Evolutionary conservation across 2,888 invertebrate species (phyloP).

Genomic region (Serrognathus titanus): DNA sequence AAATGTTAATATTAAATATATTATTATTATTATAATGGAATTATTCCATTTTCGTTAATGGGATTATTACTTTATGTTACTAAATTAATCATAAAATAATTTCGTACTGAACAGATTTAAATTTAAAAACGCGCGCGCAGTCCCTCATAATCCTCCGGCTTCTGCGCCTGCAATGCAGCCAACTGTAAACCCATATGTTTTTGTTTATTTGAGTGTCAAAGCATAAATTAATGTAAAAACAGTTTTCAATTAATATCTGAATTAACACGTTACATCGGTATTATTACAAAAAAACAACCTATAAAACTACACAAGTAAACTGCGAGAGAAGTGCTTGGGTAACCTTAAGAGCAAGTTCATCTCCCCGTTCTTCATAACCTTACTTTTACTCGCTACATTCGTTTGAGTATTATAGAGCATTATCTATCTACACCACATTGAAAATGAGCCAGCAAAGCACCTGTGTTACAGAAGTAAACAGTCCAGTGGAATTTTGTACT

Average conservation of each 20-base stretch:
- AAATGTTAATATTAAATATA: too few species aligned
- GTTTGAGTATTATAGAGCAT: neutral
- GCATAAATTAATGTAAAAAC: neutral
- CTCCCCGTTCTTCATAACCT: neutral
- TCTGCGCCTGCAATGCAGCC: conserved; percentile 7
- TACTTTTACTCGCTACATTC: neutral
- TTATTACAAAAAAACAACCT: too few species aligned
- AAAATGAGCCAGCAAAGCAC: neutral
- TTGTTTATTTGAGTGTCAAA: conserved; percentile 19
- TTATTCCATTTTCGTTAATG: too few species aligned
- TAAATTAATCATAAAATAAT: too few species aligned
- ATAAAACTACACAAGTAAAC: too few species aligned
- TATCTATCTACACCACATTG: too few species aligned
- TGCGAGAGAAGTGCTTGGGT: too few species aligned
- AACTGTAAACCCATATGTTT: conserved; percentile 18
- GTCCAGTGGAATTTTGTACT: conserved; percentile 3
- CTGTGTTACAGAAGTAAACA: neutral
- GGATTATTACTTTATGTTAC: too few species aligned
- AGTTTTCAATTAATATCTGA: too few species aligned
- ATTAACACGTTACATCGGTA: too few species aligned
- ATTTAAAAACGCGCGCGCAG: neutral
- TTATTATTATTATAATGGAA: too few species aligned
- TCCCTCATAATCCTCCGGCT: neutral
- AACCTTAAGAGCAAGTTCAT: neutral
- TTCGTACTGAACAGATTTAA: neutral